Evolutionary conservation across 2,113 vertebrate species (phyloP), one percentile per base, ranked within the genome.

Genomic region (Engraulis encrasicolus): DNA sequence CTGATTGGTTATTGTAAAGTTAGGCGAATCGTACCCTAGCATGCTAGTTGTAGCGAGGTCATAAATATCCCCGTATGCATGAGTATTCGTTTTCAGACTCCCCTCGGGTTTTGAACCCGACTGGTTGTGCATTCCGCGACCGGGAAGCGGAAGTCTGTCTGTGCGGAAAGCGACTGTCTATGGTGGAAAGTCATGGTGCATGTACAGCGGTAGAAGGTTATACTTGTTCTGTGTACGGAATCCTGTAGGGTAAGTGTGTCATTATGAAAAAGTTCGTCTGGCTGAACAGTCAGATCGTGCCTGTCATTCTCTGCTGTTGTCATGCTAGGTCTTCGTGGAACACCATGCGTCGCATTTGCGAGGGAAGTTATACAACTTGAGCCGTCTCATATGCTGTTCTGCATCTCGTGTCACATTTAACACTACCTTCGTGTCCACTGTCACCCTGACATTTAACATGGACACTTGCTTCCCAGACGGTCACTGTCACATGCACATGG

Each of bases 141-240:
- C 93, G 85, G 95, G 95, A 96, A 95, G 92, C 93, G 95, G 95
- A 95, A 95, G 87, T 83, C 83, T n/a, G 17, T 31, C 19, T 88
- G 87, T 79, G 79, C 85, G 85, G 88, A 90, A 91, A 93, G 92
- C 40, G 3, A 45, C 40, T 3, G 9, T 45, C 40, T 45, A 45
- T 45, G 40, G 80, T 86, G 85, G 88, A 90, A 91, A 93, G 92
- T 94, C 90, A 90, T 88, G 89, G 88, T 90, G 91, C 86, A 27
- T 86, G 91, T 85, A 82, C 86, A 78, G 89, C 81, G 91, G 92
- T 87, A 89, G 93, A 95, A 95, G 95, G 95, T 96, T 95, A 95
- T 91, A 86, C 83, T 90, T 88, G 82, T 74, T 86, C 91, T 81
- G 86, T 78, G 84, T 48, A 84, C 86, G 50, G 80, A 85, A 82